Evolutionary conservation across 1,140 invertebrate genomes (phyloP).

Genomic region (Pseudomyrmex concolor): DNA sequence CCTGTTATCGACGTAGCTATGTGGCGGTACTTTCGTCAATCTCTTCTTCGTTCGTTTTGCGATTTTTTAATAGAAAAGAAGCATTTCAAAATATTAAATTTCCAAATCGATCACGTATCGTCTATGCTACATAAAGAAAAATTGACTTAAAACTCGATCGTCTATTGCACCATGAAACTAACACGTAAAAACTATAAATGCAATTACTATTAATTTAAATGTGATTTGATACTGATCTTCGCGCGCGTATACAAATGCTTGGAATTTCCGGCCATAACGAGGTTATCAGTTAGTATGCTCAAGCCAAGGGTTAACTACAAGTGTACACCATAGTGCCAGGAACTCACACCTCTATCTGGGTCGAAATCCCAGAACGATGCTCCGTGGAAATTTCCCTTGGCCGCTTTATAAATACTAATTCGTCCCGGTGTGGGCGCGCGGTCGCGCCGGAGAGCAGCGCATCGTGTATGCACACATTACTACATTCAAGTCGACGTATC

Average conservation of each 20-base stretch:
- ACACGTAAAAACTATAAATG: background rate
- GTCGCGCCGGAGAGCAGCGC: background rate
- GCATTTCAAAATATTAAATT: conserved; percentile 51
- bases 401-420: conserved; percentile 57
- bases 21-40: conserved; percentile 58
- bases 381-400: conserved; percentile 32
- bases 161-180: background rate
- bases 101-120: conserved; percentile 26
- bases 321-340: background rate
- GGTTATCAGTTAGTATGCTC: background rate
- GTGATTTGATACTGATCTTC: too few species aligned
- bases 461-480: conserved; percentile 12
- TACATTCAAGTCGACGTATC: conserved; percentile 16
- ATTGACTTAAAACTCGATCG: conserved; percentile 23
- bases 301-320: conserved; percentile 7
- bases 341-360: conserved; percentile 3
- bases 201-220: too few species aligned
- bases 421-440: background rate
- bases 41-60: conserved; percentile 32
- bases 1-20: conserved; percentile 58
- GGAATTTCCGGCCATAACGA: too few species aligned
- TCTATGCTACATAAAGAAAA: conserved; percentile 37
- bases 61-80: conserved; percentile 13
- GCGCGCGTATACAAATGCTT: background rate
- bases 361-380: conserved; percentile 25